phyloP scores from a whole-genome alignment of 23 tunicate genomes.

The Ascidia mentula region DNA sequence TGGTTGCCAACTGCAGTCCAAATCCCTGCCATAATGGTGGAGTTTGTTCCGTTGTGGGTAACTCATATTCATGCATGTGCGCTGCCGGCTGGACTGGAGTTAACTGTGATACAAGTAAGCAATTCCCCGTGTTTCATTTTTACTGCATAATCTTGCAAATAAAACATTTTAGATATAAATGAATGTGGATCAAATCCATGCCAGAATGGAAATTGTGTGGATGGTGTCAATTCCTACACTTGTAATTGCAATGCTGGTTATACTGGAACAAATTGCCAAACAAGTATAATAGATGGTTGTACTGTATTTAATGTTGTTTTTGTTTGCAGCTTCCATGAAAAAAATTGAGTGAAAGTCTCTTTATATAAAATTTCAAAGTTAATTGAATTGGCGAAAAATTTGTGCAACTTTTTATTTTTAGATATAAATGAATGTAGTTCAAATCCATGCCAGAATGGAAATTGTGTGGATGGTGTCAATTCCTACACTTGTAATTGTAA shows the following conservation, averaged over 20 bases:
- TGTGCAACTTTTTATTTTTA: neutral
- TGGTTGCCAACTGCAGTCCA: constrained; percentile 24
- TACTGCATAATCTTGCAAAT: neutral
- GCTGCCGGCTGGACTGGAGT: neutral
- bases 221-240: neutral
- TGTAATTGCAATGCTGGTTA: constrained; percentile 10
- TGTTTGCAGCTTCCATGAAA: no score
- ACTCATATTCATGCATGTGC: neutral
- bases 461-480: constrained; percentile 40
- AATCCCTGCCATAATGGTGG: constrained; percentile 50
- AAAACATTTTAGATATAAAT: constrained; percentile 13
- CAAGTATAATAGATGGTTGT: neutral
- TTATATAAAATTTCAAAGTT: neutral
- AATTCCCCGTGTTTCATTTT: constrained; percentile 46
- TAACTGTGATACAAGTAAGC: constrained; percentile 15
- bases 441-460: constrained; percentile 45
- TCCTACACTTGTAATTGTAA: constrained; percentile 21
- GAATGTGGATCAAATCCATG: constrained; percentile 15
- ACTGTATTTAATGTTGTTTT: no score
- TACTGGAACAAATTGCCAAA: constrained; percentile 17
- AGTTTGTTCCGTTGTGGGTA: constrained; percentile 27
- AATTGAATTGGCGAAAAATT: neutral
- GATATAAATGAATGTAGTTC: constrained; percentile 34
- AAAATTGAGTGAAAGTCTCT: no score
- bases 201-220: constrained; percentile 9